Evolutionary conservation across 2,797 vertebrate species (phyloP), one percentile per base, ranked within the genome.

Genomic region (Falco columbarius): DNA sequence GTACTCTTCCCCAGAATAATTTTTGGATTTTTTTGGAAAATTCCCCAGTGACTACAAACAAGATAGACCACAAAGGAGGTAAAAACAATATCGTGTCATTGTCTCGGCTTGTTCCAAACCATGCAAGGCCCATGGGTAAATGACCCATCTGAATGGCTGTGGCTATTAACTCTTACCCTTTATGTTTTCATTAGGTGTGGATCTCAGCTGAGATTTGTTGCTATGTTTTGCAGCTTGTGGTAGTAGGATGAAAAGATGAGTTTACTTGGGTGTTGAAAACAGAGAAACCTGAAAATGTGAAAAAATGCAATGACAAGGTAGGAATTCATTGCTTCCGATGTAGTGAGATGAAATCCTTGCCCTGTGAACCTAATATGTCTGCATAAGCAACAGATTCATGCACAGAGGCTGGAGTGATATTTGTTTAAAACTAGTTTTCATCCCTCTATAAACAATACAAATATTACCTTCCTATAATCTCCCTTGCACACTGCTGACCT

Each of bases 271-370:
- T 83, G 93, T 32, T 87, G 59, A 85, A 94, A 96, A 86, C 19
- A 95, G 52, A 91, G 34, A 90, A 83, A 67, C 49, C 59, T 89
- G 77, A 93, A 91, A 96, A 95, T 62, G 51, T 89, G 85, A 94
- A 94, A 96, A 95, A 96, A 84, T 81, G 62, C 44, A 86, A 26
- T 79, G 47, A 77, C 76, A 92, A 96, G 27, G n/a, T 49, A 94
- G 38, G 65, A 90, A 93, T 85, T 95, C 34, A 42, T 47, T 62
- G 81, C 24, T 94, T 97, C 62, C 77, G 70, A 93, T 86, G 81
- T 17, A 75, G 27, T 72, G 89, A 94, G 95, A 88, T 92, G 15
- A 93, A 95, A 94, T 86, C 80, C 52, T 92, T 94, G 91, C 71
- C 83, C 81, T 77, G 19, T 85, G 56, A 46, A 92, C 86, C 67